These are phyloP conservation scores for Solea senegalensis DNA, from an alignment of 2,113 vertebrate species.

Conservation along the genomic window DNA sequence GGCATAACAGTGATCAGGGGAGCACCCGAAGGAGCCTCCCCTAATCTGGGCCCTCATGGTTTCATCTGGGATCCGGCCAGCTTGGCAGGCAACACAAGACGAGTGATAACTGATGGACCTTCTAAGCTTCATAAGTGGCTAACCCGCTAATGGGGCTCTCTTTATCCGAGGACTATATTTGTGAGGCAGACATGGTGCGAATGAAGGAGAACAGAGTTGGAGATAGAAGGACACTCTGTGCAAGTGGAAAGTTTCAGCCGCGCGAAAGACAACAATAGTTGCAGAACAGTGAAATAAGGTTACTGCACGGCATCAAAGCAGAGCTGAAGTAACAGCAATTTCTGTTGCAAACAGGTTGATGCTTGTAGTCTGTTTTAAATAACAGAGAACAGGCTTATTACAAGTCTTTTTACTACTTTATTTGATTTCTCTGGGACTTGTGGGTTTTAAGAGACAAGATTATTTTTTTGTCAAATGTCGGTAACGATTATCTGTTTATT, in stretches of 20 bases:
- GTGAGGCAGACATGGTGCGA: constrained; percentile 74
- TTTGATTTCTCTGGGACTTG: not conserved
- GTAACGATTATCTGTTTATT: not conserved
- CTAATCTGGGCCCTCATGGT: constrained; percentile 67
- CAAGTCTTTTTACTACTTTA: not conserved
- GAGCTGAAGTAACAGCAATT: constrained; percentile 4
- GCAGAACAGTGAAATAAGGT: constrained; percentile 28
- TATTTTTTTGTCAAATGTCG: not conserved
- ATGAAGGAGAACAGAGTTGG: constrained; percentile 75
- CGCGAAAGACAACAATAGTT: constrained; percentile 35
- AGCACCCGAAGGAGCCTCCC: constrained; percentile 48
- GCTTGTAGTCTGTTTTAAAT: constrained; percentile 7
- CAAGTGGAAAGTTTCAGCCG: constrained; percentile 43
- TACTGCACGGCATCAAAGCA: constrained; percentile 10
- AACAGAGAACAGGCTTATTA: not conserved
- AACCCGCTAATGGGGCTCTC: constrained; percentile 80
- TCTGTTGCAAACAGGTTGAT: not conserved
- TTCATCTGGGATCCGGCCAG: constrained; percentile 65
- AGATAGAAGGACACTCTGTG: constrained; percentile 41
- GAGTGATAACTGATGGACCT: constrained; percentile 81
- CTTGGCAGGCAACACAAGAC: constrained; percentile 76
- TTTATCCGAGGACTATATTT: constrained; percentile 83
- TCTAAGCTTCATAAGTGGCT: constrained; percentile 74
- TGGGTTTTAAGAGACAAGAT: not conserved
- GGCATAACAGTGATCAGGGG: constrained; percentile 65